These are phyloP conservation scores for Hylyphantes graminicola DNA, from an alignment of 1,140 invertebrate genomes.

Conservation along the genomic window DNA sequence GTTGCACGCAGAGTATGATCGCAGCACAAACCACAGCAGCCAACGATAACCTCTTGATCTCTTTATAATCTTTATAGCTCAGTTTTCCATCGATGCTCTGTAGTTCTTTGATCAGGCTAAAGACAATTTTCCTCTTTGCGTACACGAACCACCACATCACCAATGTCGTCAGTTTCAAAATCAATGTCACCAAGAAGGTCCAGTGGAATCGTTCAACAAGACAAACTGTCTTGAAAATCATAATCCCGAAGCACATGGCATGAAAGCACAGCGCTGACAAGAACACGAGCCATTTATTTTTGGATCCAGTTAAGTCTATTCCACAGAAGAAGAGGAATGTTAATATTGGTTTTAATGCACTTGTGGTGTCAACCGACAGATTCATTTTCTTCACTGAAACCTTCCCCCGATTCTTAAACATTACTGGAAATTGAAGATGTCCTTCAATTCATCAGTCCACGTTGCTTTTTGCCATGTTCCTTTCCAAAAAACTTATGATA, in stretches of 20 bases:
- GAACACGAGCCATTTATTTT: background rate
- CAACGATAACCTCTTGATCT: background rate
- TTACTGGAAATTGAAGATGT: too few species aligned
- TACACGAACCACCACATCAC: constrained; percentile 16
- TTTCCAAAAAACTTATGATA: too few species aligned
- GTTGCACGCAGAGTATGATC: background rate
- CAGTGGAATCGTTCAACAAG: background rate
- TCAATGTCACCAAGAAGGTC: constrained; percentile 1
- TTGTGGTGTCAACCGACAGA: too few species aligned
- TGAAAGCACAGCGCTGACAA: background rate
- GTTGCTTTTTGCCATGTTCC: too few species aligned
- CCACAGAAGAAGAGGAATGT: background rate
- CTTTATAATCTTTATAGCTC: background rate
- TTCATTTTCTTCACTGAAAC: too few species aligned
- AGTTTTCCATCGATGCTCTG: background rate
- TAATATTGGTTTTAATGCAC: background rate
- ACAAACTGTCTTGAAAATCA: constrained; percentile 4
- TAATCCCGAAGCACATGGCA: constrained; percentile 12
- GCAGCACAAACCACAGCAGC: background rate
- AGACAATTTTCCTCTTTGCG: background rate
- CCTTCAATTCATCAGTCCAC: too few species aligned
- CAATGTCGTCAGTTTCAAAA: background rate
- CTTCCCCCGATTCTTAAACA: too few species aligned
- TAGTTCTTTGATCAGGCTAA: background rate
- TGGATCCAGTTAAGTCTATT: background rate